These are phyloP conservation scores for Petroica traversi DNA, from an alignment of 2,113 vertebrate species.

Conservation along the genomic window DNA sequence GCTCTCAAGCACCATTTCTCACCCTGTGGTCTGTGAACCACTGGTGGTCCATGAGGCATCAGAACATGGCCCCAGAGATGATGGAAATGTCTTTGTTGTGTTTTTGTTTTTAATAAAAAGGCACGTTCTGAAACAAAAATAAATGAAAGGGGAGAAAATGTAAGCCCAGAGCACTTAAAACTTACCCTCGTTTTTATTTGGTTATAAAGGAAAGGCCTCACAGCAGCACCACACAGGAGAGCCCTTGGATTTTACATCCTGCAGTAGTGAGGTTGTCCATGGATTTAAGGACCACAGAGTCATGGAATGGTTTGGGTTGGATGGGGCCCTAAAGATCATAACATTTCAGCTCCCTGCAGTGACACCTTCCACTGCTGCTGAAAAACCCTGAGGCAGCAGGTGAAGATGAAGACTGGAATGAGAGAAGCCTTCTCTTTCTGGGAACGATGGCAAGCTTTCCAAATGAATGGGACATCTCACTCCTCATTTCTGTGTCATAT, in stretches of 20 bases:
- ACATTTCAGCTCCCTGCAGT: neutral
- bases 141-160: neutral
- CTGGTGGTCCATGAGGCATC: conserved; percentile 30
- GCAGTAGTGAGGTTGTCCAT: neutral
- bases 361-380: neutral
- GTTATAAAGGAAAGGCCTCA: neutral
- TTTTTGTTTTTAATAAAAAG: neutral
- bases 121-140: neutral
- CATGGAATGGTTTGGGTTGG: neutral
- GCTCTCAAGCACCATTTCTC: neutral
- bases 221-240: neutral
- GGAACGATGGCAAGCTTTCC: neutral
- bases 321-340: neutral
- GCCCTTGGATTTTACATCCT: neutral
- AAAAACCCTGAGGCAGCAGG: neutral
- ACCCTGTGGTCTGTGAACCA: conserved; percentile 34
- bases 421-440: neutral
- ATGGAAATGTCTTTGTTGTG: neutral
- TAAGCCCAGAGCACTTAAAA: neutral
- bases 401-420: neutral
- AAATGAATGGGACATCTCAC: rapidly evolving
- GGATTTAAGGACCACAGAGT: neutral
- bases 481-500: neutral
- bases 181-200: neutral
- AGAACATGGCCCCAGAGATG: neutral